Conservation (phyloP, 2,888 invertebrate species). For the Tuta absoluta region DNA sequence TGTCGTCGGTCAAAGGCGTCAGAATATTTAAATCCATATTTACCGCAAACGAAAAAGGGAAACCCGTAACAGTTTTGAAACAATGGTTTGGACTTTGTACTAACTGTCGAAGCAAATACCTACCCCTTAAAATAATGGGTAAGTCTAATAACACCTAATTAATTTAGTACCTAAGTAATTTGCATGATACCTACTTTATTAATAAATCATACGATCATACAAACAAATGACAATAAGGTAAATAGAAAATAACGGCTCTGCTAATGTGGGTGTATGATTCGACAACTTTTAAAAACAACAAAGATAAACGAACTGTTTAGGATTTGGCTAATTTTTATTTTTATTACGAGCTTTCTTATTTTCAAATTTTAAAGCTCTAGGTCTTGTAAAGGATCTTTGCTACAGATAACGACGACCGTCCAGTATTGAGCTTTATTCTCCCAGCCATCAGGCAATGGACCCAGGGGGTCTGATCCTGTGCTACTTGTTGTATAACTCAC, state of each 20-base stretch:
- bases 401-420: no score
- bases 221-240: background rate
- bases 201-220: background rate
- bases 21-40: slow-evolving; percentile 9
- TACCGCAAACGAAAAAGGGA: slow-evolving; percentile 14
- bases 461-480: slow-evolving; percentile 82
- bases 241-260: no score
- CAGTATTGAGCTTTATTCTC: slow-evolving; percentile 67
- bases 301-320: no score
- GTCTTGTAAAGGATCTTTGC: no score
- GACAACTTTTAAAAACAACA: no score
- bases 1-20: slow-evolving; percentile 11
- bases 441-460: slow-evolving; percentile 93
- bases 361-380: no score
- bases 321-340: no score
- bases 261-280: no score
- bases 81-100: slow-evolving; percentile 2
- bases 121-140: background rate
- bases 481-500: slow-evolving; percentile 54
- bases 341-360: no score
- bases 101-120: background rate
- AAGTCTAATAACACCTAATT: no score
- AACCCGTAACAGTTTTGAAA: slow-evolving; percentile 13
- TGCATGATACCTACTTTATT: background rate
- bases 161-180: background rate